Conservation (phyloP, 2,888 invertebrate genomes). For the Drosophila villosipedis region DNA sequence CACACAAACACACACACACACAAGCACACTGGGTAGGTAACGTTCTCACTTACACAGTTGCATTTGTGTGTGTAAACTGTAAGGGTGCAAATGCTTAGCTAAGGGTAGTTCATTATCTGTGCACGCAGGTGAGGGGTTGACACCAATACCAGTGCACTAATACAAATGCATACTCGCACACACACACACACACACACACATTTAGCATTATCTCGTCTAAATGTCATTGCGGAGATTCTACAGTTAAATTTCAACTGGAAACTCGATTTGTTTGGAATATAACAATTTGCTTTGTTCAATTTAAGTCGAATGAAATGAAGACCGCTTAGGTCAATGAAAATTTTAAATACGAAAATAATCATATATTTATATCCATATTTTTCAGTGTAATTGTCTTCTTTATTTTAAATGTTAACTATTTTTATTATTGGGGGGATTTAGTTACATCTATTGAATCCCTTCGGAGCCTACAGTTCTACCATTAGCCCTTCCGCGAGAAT, state of each 20-base stretch:
- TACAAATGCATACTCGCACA: neutral
- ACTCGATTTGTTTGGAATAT: neutral
- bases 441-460: no score
- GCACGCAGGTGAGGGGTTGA: conserved; percentile 55
- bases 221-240: neutral
- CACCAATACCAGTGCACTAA: conserved; percentile 26
- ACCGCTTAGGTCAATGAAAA: neutral
- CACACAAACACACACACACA: conserved; percentile 5
- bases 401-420: neutral
- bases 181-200: neutral
- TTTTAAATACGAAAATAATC: neutral
- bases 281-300: conserved; percentile 6
- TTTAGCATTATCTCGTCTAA: conserved; percentile 1
- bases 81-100: conserved; percentile 50
- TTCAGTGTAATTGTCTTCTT: neutral
- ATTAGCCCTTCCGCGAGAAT: neutral
- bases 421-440: neutral
- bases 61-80: conserved; percentile 31
- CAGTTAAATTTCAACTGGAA: neutral
- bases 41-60: conserved; percentile 35
- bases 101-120: conserved; percentile 68
- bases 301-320: neutral
- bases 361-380: neutral
- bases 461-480: neutral
- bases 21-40: conserved; percentile 25